Conservation (phyloP, 2,797 vertebrate species). For the Chanos chanos region DNA sequence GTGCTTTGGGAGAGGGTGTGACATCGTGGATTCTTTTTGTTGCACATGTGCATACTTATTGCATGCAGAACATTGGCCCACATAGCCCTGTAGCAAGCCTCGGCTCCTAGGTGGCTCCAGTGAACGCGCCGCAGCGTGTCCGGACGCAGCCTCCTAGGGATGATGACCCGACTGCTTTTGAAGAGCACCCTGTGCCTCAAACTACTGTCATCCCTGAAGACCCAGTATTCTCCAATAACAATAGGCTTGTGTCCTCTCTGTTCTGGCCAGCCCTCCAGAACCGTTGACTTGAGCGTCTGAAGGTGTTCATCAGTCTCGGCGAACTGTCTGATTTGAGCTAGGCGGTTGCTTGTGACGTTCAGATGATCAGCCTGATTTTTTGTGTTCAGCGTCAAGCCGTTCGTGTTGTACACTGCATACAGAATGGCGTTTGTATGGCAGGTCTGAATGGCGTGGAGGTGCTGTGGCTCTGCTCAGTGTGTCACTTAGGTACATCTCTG, state of each 20-base stretch:
- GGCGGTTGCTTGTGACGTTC: conserved; percentile 1
- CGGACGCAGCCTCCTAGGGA: neutral
- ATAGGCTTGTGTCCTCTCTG: neutral
- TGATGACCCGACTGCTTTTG: neutral
- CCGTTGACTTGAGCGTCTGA: neutral
- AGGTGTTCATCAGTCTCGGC: neutral
- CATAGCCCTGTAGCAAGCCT: neutral
- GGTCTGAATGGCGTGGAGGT: no score
- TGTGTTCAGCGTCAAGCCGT: no score
- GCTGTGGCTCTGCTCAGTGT: conserved; percentile 7
- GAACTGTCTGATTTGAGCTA: neutral
- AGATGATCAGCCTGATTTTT: conserved; percentile 10
- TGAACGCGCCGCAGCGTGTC: neutral
- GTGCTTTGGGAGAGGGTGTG: neutral
- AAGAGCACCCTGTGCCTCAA: neutral
- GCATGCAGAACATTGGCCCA: neutral
- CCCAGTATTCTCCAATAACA: neutral
- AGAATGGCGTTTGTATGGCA: no score
- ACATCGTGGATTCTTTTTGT: conserved; percentile 14
- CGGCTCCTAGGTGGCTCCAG: neutral
- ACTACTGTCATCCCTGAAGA: neutral
- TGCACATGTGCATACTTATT: conserved; percentile 4
- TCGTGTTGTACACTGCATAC: no score
- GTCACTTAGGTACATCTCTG: neutral
- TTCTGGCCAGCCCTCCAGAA: neutral